Evolutionary conservation across 1,140 invertebrate genomes (phyloP).

Genomic region (Scaptomyza graminum): DNA sequence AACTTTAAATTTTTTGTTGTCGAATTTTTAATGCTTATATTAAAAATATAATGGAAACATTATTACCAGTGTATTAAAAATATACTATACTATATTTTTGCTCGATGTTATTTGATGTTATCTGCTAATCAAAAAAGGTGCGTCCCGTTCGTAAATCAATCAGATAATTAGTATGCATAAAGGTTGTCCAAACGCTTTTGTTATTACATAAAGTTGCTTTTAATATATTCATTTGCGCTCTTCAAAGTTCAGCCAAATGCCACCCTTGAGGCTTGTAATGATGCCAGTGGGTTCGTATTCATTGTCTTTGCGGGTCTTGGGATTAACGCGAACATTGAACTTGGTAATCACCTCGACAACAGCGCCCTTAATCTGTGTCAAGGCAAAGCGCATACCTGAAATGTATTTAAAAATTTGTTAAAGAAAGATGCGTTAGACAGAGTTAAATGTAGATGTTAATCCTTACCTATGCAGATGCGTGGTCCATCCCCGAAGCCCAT

Average conservation of each 20-base stretch:
- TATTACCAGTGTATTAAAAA: too few species aligned
- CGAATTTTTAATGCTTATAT: too few species aligned
- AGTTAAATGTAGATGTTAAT: background rate
- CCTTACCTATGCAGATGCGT: conserved; percentile 69
- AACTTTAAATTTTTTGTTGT: too few species aligned
- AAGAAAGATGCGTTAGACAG: background rate
- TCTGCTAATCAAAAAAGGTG: background rate
- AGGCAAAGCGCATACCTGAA: conserved; percentile 75
- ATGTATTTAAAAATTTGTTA: background rate
- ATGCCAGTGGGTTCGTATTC: conserved; percentile 24
- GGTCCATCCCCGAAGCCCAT: conserved; percentile 76
- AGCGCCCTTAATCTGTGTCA: conserved; percentile 69
- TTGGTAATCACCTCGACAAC: conserved; percentile 64
- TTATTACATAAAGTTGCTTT: background rate
- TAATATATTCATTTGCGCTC: conserved; percentile 31
- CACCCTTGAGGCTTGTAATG: conserved; percentile 45
- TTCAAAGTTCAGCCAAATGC: conserved; percentile 69
- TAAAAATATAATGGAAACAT: too few species aligned
- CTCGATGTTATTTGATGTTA: background rate
- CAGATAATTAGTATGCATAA: background rate
- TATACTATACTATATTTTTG: too few species aligned
- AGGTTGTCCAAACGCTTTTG: background rate
- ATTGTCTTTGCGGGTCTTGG: conserved; percentile 70
- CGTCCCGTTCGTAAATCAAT: background rate
- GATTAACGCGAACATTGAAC: conserved; percentile 58